Base-by-base conservation (phyloP, 53 echinoderm and acorn worm genomes). In the Actinopyga echinites region DNA sequence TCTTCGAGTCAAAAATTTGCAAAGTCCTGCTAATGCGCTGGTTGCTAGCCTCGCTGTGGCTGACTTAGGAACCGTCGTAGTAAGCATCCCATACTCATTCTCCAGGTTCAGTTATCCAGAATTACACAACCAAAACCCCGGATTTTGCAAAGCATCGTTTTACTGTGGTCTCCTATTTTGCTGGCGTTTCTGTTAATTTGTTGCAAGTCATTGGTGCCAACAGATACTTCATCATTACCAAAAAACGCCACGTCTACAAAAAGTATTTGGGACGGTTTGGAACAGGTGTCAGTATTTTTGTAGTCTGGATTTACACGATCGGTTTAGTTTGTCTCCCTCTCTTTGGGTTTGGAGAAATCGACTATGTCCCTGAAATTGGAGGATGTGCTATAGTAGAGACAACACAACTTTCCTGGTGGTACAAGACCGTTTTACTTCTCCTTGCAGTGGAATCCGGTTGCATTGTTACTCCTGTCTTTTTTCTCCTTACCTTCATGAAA, bases 171-270 rank as follows among this genome's bases (percentile, higher is more conserved):
- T 80, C 61, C 5, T 10, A 11, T 20, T 13, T 38, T 21, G 30
- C n/a, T n/a, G n/a, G n/a, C n/a, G n/a, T 62, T 32, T 80, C 81
- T 1, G 25, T 80, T n/a, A 80, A 80, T 19, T 8, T 21, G 31
- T 61, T 80, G 8, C 81, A 80, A 62, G 81, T 80, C 35, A 80
- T 80, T 5, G 81, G 61, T 4, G 33, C 37, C 9, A 80, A 80
- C 38, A 38, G 81, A 13, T 80, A 80, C 22, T 80, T 80, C 25
- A 80, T 80, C 37, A 80, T 80, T 26, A 80, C 81, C 17, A 38
- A 62, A 25, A 61, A 61, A 0, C 60, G 81, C 6, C 81, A 80
- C 37, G 45, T 45, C 28, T 80, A 58, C 20, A 24, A 23, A 42
- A 80, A 62, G 29, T 80, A 80, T 30, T 80, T 25, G 36, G 62